Conservation (phyloP, 2,113 vertebrate genomes). For the Tamias sibiricus region DNA sequence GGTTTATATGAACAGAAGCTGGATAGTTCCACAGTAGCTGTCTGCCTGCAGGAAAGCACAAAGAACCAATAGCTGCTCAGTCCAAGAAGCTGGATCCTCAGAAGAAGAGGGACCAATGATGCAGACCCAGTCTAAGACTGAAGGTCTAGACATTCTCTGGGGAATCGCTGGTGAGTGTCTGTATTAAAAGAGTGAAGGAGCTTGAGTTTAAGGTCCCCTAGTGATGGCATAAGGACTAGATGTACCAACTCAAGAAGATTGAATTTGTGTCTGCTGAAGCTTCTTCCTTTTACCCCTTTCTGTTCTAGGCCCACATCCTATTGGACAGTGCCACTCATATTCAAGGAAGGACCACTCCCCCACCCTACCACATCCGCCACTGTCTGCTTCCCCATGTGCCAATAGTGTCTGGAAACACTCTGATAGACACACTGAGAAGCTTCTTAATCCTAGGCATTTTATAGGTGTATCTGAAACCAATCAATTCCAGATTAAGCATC, state of each 20-base stretch:
- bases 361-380: too few relatives aligned
- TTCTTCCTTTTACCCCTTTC: not conserved
- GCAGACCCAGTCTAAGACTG: not conserved
- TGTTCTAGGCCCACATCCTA: not conserved
- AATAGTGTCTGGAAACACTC: not conserved
- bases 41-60: not conserved
- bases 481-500: not conserved
- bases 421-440: not conserved
- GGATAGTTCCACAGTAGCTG: not conserved
- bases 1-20: not conserved
- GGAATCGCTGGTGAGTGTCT: not conserved
- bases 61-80: not conserved
- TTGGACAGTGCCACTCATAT: not conserved
- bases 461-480: not conserved
- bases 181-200: not conserved
- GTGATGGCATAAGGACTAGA: not conserved
- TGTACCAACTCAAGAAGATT: not conserved
- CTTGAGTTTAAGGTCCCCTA: not conserved
- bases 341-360: too few relatives aligned
- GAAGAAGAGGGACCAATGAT: not conserved
- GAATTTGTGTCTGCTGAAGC: not conserved
- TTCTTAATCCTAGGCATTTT: not conserved
- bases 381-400: not conserved
- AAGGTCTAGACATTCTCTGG: not conserved
- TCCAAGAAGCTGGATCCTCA: not conserved